Conservation (phyloP, 1,140 invertebrate genomes). For the Drosophila yakuba region DNA sequence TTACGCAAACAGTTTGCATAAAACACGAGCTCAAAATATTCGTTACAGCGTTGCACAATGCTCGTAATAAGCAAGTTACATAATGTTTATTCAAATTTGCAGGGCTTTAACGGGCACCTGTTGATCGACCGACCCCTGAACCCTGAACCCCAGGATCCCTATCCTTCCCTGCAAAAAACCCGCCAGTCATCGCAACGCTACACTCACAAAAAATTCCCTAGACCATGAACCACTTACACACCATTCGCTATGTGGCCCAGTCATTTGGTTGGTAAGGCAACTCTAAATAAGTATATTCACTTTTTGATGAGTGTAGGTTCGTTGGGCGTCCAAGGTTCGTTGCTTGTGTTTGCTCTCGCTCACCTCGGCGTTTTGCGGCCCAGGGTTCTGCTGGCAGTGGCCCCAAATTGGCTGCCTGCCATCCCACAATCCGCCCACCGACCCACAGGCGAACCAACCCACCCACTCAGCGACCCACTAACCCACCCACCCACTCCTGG, state of each 20-base stretch:
- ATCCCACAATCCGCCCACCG: not conserved
- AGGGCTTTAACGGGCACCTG: constrained; percentile 33
- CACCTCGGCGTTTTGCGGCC: constrained; percentile 29
- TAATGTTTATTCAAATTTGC: constrained; percentile 28
- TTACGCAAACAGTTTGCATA: constrained; percentile 34
- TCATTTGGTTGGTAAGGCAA: not conserved
- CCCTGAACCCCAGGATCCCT: not conserved
- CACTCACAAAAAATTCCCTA: not conserved
- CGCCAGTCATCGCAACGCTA: not conserved
- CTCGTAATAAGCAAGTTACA: constrained; percentile 25
- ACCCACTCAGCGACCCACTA: not conserved
- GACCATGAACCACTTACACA: no score
- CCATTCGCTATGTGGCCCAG: no score
- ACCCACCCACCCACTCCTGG: not conserved
- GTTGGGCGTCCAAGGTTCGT: constrained; percentile 8
- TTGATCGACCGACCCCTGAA: constrained; percentile 1
- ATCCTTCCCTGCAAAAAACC: not conserved
- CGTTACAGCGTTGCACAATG: constrained; percentile 20
- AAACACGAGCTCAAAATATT: not conserved
- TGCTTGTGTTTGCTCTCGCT: constrained; percentile 36
- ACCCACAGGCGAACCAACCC: not conserved
- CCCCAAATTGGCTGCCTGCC: constrained; percentile 36
- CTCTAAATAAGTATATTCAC: no score
- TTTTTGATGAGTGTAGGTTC: not conserved
- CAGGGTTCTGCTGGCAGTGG: constrained; percentile 16